phyloP scores from a whole-genome alignment of 2,888 invertebrate species.

The Dryobota labecula region DNA sequence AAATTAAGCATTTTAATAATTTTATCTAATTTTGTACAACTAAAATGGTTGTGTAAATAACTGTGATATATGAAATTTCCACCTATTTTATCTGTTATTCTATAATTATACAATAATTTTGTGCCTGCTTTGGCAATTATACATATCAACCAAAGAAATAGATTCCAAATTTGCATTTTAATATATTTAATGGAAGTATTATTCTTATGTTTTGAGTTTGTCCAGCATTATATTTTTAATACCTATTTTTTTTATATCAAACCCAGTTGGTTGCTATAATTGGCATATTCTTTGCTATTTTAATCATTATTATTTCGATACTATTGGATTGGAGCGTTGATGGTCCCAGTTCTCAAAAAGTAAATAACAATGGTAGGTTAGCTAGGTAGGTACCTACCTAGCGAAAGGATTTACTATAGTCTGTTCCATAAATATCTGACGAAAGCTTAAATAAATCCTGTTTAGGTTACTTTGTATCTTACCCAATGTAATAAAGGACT shows the following conservation, averaged over 20 bases:
- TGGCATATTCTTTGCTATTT: conserved; percentile 13
- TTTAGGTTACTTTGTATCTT: too few relatives aligned
- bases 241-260: conserved; percentile 26
- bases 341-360: background rate
- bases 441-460: background rate
- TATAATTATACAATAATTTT: conserved; percentile 42
- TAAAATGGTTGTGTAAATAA: conserved; percentile 69
- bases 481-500: too few relatives aligned
- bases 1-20: conserved; percentile 31
- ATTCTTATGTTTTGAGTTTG: conserved; percentile 45
- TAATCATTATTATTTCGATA: background rate
- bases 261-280: conserved; percentile 5
- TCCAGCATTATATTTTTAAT: conserved; percentile 27
- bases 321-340: background rate
- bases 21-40: conserved; percentile 64
- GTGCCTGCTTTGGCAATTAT: conserved; percentile 58
- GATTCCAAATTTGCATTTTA: conserved; percentile 60
- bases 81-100: conserved; percentile 66
- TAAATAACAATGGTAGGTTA: background rate
- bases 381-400: background rate
- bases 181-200: conserved; percentile 44
- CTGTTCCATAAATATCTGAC: background rate
- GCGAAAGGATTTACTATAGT: background rate
- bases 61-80: conserved; percentile 77
- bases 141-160: conserved; percentile 68